Percentiles rank a stretch among this genome's conserved stretches.
Conservation (phyloP, 2,797 vertebrate genomes). For the Cheirogaleus major region DNA sequence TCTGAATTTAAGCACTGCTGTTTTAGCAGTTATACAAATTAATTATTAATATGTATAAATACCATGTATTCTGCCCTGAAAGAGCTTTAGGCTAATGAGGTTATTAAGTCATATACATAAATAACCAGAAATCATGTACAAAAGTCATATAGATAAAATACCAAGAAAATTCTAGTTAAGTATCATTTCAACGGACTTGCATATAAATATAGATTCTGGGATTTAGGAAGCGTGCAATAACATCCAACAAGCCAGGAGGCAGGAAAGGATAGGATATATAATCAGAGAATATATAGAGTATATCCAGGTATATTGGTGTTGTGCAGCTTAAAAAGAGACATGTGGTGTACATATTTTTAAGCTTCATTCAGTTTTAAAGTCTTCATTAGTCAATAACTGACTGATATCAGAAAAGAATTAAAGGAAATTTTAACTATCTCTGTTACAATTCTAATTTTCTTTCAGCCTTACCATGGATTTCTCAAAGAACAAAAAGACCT, state of each 20-base stretch:
- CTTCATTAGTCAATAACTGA: neutral
- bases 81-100: neutral
- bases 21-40: neutral
- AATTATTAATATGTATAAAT: neutral
- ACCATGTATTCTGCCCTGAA: neutral
- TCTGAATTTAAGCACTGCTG: neutral
- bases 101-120: neutral
- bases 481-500: slow-evolving; percentile 35
- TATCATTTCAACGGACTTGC: neutral
- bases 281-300: neutral
- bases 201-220: neutral
- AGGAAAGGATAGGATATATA: slow-evolving; percentile 6
- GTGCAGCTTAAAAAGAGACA: neutral
- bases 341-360: neutral
- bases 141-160: neutral
- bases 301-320: neutral
- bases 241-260: neutral
- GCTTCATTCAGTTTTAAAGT: slow-evolving; percentile 14
- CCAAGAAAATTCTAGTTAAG: neutral
- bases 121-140: neutral
- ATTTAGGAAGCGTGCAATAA: slow-evolving; percentile 1
- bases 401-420: slow-evolving; percentile 4
- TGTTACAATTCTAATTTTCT: slow-evolving; percentile 23
- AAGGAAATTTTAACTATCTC: slow-evolving; percentile 13
- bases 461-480: slow-evolving; percentile 44